Conservation (phyloP, 2,113 vertebrate species). For the Triplophysa dalaica region DNA sequence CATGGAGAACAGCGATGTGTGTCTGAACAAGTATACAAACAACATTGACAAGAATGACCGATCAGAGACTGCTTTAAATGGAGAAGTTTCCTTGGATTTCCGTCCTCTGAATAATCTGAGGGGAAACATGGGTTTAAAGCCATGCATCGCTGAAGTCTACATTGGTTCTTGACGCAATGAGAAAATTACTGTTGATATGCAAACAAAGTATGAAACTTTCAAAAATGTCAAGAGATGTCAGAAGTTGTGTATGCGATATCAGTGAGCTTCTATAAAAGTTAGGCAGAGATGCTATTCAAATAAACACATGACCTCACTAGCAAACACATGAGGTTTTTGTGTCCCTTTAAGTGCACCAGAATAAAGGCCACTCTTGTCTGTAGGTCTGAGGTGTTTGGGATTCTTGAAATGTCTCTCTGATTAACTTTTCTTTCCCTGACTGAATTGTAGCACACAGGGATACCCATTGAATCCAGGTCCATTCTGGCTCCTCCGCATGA, state of each 20-base stretch:
- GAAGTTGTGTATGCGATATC: background rate
- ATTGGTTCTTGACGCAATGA: too few relatives aligned
- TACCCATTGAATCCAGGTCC: background rate
- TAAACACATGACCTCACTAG: constrained; percentile 21
- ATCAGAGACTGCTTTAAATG: background rate
- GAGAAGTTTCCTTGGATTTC: background rate
- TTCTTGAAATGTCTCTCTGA: background rate
- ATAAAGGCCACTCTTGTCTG: background rate
- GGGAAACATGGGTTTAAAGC: background rate
- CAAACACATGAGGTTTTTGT: background rate
- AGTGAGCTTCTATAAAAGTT: background rate
- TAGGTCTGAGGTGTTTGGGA: constrained; percentile 1
- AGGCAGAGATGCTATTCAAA: background rate
- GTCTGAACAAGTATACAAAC: constrained; percentile 18
- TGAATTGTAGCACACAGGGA: too few relatives aligned
- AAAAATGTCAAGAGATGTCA: too few relatives aligned
- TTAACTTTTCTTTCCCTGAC: too few relatives aligned
- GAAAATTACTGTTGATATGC: too few relatives aligned
- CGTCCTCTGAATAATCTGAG: background rate
- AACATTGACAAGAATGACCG: background rate
- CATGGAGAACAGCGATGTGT: constrained; percentile 1
- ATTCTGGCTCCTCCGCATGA: background rate
- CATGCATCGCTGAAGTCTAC: too few relatives aligned
- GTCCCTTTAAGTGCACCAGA: background rate
- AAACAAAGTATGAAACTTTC: too few relatives aligned